Evolutionary conservation across 2,113 vertebrate species (phyloP).

Genomic region (Tichodroma muraria): DNA sequence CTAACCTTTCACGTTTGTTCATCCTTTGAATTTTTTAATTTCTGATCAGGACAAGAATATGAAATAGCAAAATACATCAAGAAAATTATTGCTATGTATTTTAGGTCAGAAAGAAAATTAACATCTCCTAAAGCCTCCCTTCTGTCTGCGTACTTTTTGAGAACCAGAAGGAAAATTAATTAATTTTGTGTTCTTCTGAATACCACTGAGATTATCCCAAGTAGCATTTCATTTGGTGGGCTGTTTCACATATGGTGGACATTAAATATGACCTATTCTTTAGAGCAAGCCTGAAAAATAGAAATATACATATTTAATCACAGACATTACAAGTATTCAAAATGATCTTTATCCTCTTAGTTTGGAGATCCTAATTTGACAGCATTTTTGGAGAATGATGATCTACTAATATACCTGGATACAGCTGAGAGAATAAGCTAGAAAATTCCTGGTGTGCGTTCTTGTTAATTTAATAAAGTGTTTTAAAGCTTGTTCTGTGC

Average conservation of each 20-base stretch:
- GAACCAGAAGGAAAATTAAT: background rate
- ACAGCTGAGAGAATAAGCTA: background rate
- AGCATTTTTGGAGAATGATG: background rate
- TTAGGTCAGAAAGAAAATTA: background rate
- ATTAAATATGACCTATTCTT: background rate
- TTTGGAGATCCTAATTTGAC: background rate
- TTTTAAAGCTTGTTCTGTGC: background rate
- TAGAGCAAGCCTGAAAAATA: background rate
- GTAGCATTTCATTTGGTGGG: background rate
- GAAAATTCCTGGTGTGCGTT: background rate
- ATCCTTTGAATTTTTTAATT: constrained; percentile 13
- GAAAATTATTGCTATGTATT: background rate
- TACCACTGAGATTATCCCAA: background rate
- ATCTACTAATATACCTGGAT: background rate
- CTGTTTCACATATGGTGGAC: background rate
- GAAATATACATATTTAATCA: background rate
- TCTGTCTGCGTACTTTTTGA: background rate
- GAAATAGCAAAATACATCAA: constrained; percentile 12
- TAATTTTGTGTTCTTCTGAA: background rate
- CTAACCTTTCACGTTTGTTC: constrained; percentile 31
- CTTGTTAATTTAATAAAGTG: background rate
- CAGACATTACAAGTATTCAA: background rate
- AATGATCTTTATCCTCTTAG: background rate
- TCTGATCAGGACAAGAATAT: background rate
- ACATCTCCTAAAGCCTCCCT: background rate